Conservation (phyloP, 2,113 vertebrate genomes). For the Cebidichthys violaceus region DNA sequence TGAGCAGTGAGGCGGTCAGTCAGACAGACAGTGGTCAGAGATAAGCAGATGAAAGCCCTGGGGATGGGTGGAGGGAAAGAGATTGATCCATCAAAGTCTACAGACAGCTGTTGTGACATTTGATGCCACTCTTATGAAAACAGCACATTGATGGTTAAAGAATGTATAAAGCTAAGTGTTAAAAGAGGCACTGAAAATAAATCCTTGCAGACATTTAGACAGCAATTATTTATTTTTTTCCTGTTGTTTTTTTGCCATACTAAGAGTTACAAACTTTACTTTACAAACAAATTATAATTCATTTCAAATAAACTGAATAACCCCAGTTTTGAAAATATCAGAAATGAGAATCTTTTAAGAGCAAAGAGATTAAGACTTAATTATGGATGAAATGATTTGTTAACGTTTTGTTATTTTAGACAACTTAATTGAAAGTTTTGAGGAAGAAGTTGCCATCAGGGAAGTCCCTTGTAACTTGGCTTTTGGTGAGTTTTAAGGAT, state of each 20-base stretch:
- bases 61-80: conserved; percentile 77
- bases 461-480: not conserved
- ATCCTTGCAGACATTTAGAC: not conserved
- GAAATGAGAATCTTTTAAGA: not conserved
- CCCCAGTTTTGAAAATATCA: not conserved
- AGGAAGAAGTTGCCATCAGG: conserved; percentile 1
- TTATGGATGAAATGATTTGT: not conserved
- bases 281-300: not conserved
- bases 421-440: not conserved
- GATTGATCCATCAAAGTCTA: conserved; percentile 81
- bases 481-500: conserved; percentile 26
- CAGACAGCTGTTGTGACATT: conserved; percentile 73
- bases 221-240: not conserved
- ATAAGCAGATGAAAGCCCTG: conserved; percentile 80
- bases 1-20: conserved; percentile 75
- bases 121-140: conserved; percentile 73
- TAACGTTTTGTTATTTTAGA: not conserved
- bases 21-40: conserved; percentile 82
- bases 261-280: not conserved
- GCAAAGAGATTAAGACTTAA: not conserved
- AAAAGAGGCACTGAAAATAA: conserved; percentile 36
- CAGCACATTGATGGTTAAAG: conserved; percentile 43
- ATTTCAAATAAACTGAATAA: not conserved
- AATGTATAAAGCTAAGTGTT: conserved; percentile 13
- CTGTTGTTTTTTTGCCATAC: not conserved